Base-by-base conservation (phyloP, 2,888 invertebrate species). In the Papilio protenor region DNA sequence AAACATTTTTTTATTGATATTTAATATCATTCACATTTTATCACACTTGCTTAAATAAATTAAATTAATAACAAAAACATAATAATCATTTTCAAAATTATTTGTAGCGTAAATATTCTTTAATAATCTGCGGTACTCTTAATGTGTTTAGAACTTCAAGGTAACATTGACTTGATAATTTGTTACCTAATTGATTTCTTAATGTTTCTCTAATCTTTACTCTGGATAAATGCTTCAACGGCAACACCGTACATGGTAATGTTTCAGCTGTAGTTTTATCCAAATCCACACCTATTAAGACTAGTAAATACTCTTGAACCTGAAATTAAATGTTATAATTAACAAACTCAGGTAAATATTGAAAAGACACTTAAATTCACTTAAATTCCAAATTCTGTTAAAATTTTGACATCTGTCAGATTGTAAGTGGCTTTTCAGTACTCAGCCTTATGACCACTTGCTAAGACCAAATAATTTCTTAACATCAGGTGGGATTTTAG, bases 211-310 rank as follows among this genome's bases (percentile, higher is more conserved):
- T 86, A 14, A 94, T 87, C 84, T 84, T 87, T 57, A 89, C 80
- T 83, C 94, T 86, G 79, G 89, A 85, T 45, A 93, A 82, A 84
- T 94, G 94, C 80, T 89, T 91, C 75, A 94, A 83, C 14, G 92
- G 84, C 69, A 88, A 86, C 27, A 91, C 88, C 47, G 82, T 84
- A 75, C 83, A 85, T 57, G 82, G 76, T 10, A 91, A 81, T 14
- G 80, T 80, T 74, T 89, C 89, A 33, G 85, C 83, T 61, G 84
- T 83, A 1, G 81, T 80, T 27, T 80, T 75, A 18, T 79, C 73
- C 18, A 73, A 47, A 49, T 76, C 80, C n/a, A 81, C 81, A 78
- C 92, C 91, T 73, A 92, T 88, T 86, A 90, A 87, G 10, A 81
- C 79, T 33, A 92, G 79, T 33, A 94, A 78, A 73, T 87, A 81